phyloP scores from a whole-genome alignment of 2,113 vertebrate genomes.

The Desmodus rotundus region DNA sequence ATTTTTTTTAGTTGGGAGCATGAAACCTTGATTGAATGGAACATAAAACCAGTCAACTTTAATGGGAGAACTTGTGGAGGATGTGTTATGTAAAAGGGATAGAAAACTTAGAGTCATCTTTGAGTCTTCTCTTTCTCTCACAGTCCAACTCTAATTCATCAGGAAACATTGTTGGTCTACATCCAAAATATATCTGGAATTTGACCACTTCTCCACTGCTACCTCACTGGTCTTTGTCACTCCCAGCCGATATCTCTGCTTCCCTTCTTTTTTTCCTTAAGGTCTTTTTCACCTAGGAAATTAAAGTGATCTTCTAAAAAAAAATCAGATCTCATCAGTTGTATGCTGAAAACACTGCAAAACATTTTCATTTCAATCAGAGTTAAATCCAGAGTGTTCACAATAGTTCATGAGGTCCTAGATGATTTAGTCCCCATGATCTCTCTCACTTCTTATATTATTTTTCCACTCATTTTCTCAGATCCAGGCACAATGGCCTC shows the following conservation, averaged over 20 bases:
- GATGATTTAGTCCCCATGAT: neutral
- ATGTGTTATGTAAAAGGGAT: neutral
- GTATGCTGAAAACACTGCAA: neutral
- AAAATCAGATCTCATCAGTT: neutral
- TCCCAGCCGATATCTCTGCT: neutral
- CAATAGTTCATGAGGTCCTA: neutral
- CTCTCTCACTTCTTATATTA: neutral
- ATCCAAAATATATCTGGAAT: neutral
- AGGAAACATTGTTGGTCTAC: neutral
- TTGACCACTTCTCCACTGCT: neutral
- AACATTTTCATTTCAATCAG: neutral
- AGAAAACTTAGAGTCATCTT: neutral
- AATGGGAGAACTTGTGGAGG: neutral
- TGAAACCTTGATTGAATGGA: neutral
- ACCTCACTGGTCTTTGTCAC: neutral
- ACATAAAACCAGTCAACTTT: neutral
- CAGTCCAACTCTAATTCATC: neutral
- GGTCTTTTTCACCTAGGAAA: conserved; percentile 1
- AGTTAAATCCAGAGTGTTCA: neutral
- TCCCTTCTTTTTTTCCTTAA: neutral
- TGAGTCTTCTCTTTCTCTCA: neutral
- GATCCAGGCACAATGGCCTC: neutral
- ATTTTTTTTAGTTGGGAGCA: neutral
- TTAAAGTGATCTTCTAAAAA: neutral
- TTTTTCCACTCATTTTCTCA: neutral